Base-by-base conservation (phyloP, 2,888 invertebrate genomes). In the Hemistola chrysoprasaria region DNA sequence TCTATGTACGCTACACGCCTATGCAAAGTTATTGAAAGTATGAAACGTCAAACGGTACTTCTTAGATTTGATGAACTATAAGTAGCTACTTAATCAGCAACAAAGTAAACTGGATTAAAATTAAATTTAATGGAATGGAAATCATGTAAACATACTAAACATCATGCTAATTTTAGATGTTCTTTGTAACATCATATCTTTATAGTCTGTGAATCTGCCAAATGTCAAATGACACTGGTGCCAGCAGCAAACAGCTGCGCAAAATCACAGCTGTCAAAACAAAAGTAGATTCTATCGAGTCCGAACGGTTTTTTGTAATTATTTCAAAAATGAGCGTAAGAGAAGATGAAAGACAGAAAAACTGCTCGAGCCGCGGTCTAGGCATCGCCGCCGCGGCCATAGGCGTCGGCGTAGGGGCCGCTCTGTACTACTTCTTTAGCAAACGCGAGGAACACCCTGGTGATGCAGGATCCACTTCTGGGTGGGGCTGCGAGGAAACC, bases 401-500 rank as follows among this genome's bases (percentile, higher is more conserved):
- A 44, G 84, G 86, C 47, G 81, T 84, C 33, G 84, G 86, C 0
- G 78, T 87, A 59, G 87, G 86, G 31, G 84, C 86, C 1, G 86
- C 86, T 9, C 41, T 87, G 53, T 87, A 83, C 65, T 87, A 87
- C 68, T 77, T 76, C 62, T 81, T 83, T 50, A 83, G 65, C 53
- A 83, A 79, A 61, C 52, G 74, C 30, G 50, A 64, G 11, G 82
- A 81, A 45, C 63, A 77, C 9, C 79, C 80, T 1, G 62, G 69
- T 31, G 45, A 60, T 1, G 72, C 69, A 46, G 83, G 80, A 7
- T 71, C 84, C 0, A 75, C 80, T 1, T 62, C 60, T n/a, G 54
- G 53, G 3, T 83, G 84, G 82, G 46, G 47, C 2, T 56, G 54
- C 44, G 75, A 81, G 26, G 59, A 59, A 50, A 56, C 65, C 24